Base-by-base conservation (phyloP, 2,797 vertebrate genomes). In the Pseudomugil tenellus region DNA sequence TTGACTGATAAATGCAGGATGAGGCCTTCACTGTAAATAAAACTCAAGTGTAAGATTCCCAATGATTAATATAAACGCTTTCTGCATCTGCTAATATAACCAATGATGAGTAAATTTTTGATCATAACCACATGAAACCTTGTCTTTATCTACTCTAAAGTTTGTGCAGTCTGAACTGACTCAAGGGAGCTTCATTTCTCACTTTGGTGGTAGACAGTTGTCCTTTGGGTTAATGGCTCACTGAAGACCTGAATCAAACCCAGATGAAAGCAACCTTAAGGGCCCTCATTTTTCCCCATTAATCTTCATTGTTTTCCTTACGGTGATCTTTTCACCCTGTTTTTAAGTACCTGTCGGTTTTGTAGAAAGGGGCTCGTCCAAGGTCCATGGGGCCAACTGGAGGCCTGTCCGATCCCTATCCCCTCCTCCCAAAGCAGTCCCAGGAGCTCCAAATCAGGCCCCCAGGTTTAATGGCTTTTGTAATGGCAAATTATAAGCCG, bases 401-500 rank as follows among this genome's bases (percentile, higher is more conserved):
- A 90, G 89, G 80, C 84, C 81, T 70, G 75, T 86, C 75, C 70
- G 80, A 89, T 88, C 89, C 87, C 57, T 55, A 61, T 81, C 84
- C 84, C 83, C 81, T 84, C 85, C 84, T 76, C 87, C 82, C 58
- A 67, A 62, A 79, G 68, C 74, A 72, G 86, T 91, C 92, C 87
- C 89, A 74, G 64, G 81, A 77, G 87, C 81, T 64, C 64, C n/a
- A 85, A 92, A 93, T 92, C 90, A 85, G 91, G 85, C 90, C 89
- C 85, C 78, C 74, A 77, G 86, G 87, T 93, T 94, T 94, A 94
- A 94, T 93, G 91, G 86, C 83, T 93, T 94, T 93, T 93, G 91
- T 93, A 94, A 95, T 94, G 88, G 95, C 92, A 76, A 94, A 96
- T 96, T 95, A 95, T 93, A 94, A 93, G 93, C 89, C 84, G 91